A percentile compares a stretch with the other conserved stretches of the same genome.
These are phyloP conservation scores for Magallana gigas DNA, from an alignment of 1,140 invertebrate genomes.

Conservation along the genomic window DNA sequence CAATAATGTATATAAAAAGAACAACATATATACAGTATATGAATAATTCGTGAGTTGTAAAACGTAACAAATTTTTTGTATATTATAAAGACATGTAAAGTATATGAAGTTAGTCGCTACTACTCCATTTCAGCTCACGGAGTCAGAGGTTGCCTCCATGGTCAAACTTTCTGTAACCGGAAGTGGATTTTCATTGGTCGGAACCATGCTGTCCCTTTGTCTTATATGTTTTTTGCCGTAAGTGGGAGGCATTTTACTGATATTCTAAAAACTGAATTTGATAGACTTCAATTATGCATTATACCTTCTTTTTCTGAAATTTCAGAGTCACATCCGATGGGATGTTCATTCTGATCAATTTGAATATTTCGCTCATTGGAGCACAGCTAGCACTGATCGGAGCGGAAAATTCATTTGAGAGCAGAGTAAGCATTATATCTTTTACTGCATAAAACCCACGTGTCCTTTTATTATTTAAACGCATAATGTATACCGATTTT, in stretches of 20 bases:
- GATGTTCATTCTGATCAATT: constrained; percentile 62
- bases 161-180: constrained; percentile 62
- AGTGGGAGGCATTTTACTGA: constrained; percentile 38
- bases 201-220: constrained; percentile 60
- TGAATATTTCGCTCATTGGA: constrained; percentile 58
- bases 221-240: constrained; percentile 68
- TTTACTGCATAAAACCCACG: no score
- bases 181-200: constrained; percentile 64
- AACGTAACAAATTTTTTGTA: no score
- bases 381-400: constrained; percentile 65
- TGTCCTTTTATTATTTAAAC: no score
- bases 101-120: no score
- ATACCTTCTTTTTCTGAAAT: not conserved
- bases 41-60: no score
- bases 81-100: no score
- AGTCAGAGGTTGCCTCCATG: constrained; percentile 27
- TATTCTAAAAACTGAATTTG: not conserved
- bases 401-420: constrained; percentile 62
- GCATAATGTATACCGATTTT: no score
- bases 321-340: constrained; percentile 60
- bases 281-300: not conserved
- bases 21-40: no score
- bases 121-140: constrained; percentile 25
- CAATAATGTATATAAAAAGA: no score
- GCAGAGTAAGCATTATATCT: constrained; percentile 50